Evolutionary conservation across 1,140 invertebrate species (phyloP).

Genomic region (Temnothorax longispinosus): DNA sequence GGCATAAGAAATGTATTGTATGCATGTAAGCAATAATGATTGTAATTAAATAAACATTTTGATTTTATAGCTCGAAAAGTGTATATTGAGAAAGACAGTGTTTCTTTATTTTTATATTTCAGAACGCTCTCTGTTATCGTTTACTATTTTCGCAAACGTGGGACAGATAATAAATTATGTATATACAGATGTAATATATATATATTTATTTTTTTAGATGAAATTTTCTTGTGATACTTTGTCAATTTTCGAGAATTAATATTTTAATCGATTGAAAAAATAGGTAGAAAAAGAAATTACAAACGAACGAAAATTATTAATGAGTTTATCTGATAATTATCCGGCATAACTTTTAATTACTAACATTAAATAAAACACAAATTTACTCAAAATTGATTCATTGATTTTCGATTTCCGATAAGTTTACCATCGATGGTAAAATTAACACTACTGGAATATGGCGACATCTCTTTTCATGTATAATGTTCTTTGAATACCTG

Average conservation of each 20-base stretch:
- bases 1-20: neutral
- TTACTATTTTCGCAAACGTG: neutral
- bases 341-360: too few relatives aligned
- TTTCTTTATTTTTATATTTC: neutral
- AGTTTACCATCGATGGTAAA: neutral
- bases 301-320: too few relatives aligned
- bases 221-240: neutral
- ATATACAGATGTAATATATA: too few relatives aligned
- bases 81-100: neutral
- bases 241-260: neutral
- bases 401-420: too few relatives aligned
- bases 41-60: constrained; percentile 8
- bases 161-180: neutral
- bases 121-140: neutral
- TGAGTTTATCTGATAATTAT: too few relatives aligned
- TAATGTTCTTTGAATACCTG: neutral
- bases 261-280: neutral
- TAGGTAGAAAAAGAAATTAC: neutral
- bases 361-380: too few relatives aligned
- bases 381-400: too few relatives aligned
- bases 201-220: neutral
- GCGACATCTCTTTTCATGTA: neutral
- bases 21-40: neutral
- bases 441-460: neutral
- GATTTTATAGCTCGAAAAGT: neutral